phyloP scores from a whole-genome alignment of 2,888 invertebrate species.

The Drosophila eohydei region DNA sequence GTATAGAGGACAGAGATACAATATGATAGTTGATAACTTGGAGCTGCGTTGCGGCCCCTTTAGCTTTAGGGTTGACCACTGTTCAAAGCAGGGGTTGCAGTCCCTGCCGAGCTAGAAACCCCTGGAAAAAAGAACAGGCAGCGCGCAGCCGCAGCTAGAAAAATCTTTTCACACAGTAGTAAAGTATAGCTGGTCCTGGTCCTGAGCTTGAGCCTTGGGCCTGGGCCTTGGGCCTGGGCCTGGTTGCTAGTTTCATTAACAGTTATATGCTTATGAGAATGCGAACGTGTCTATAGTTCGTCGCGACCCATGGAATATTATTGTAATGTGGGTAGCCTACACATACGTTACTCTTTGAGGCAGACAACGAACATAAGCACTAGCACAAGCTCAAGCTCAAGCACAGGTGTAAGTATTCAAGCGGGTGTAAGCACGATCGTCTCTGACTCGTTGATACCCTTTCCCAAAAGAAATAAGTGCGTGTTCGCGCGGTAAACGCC shows the following conservation, averaged over 20 bases:
- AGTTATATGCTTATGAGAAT: too few relatives aligned
- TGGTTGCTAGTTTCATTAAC: too few relatives aligned
- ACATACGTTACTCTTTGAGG: neutral
- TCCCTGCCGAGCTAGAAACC: conserved; percentile 6
- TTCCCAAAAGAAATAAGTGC: too few relatives aligned
- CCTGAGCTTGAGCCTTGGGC: too few relatives aligned
- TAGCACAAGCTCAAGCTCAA: too few relatives aligned
- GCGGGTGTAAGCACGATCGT: neutral
- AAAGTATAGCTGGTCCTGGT: neutral
- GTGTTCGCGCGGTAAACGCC: too few relatives aligned
- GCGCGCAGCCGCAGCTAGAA: conserved; percentile 6
- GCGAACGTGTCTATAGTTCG: neutral
- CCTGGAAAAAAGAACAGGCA: neutral
- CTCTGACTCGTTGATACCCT: neutral
- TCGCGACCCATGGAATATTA: neutral
- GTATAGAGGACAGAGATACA: neutral
- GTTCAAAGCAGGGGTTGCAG: conserved; percentile 42
- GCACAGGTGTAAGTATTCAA: neutral
- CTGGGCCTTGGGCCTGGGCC: too few relatives aligned
- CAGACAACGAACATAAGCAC: neutral
- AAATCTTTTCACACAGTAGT: conserved; percentile 6
- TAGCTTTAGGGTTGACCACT: conserved; percentile 47
- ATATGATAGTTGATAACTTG: conserved; percentile 42
- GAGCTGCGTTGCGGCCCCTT: conserved; percentile 44
- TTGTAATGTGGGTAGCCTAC: neutral